phyloP scores from a whole-genome alignment of 2,797 vertebrate genomes.

The Phataginus tricuspis region DNA sequence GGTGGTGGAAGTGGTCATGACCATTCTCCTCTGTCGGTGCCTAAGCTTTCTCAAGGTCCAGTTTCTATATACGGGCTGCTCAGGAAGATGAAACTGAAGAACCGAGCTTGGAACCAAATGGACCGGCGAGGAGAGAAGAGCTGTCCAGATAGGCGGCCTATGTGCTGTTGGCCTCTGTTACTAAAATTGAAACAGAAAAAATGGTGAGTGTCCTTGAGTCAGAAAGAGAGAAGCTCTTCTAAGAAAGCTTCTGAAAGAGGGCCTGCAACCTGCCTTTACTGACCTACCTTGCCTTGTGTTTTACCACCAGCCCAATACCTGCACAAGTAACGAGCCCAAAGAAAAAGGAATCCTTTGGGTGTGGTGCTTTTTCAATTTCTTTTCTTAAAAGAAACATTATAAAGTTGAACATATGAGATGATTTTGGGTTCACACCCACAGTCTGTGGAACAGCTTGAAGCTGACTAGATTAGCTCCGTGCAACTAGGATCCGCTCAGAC shows the following conservation, averaged over 20 bases:
- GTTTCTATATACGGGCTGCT: neutral
- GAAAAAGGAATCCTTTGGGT: neutral
- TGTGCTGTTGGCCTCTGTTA: neutral
- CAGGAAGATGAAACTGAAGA: neutral
- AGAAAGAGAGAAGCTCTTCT: neutral
- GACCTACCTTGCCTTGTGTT: neutral
- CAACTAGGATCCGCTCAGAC: constrained; percentile 58
- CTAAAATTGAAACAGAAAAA: neutral
- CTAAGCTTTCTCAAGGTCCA: neutral
- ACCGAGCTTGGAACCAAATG: neutral
- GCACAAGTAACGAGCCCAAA: neutral
- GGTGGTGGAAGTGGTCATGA: neutral
- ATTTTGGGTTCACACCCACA: constrained; percentile 63
- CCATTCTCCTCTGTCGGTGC: neutral
- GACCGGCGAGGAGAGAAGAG: neutral
- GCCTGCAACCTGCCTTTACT: neutral
- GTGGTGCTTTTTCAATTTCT: neutral
- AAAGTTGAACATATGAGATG: constrained; percentile 38
- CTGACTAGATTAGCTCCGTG: constrained; percentile 62
- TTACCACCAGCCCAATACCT: neutral
- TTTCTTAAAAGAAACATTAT: constrained; percentile 35
- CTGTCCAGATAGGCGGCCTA: neutral
- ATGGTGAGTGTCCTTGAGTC: neutral
- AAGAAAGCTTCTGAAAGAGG: neutral
- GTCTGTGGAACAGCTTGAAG: constrained; percentile 62